Conservation (phyloP, 2,797 vertebrate species). For the Champsocephalus esox region DNA sequence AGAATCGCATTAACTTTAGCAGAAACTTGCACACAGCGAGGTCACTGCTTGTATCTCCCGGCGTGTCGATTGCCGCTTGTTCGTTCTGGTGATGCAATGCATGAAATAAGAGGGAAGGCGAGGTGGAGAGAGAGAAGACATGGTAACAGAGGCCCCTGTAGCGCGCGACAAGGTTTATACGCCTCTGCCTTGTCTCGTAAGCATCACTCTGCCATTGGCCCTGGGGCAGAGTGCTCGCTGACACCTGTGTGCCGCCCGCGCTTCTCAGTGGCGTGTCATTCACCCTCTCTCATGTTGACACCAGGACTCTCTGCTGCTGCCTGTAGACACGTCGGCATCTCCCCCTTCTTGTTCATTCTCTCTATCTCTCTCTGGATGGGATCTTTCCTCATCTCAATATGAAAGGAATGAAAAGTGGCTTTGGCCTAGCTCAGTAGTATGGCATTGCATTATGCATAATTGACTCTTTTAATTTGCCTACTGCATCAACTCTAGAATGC, state of each 20-base stretch:
- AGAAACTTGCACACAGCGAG: slow-evolving; percentile 5
- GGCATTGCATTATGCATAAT: slow-evolving; percentile 41
- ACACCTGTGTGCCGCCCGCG: slow-evolving; percentile 74
- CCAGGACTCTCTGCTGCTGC: slow-evolving; percentile 58
- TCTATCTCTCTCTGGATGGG: slow-evolving; percentile 19
- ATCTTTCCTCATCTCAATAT: slow-evolving; percentile 64
- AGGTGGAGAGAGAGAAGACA: slow-evolving; percentile 36
- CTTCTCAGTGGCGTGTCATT: slow-evolving; percentile 69
- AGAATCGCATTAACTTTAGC: slow-evolving; percentile 8
- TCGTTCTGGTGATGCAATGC: slow-evolving; percentile 34
- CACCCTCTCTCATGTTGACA: slow-evolving; percentile 72
- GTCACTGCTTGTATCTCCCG: slow-evolving; percentile 19
- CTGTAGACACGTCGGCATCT: slow-evolving; percentile 67
- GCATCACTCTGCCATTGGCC: slow-evolving; percentile 72
- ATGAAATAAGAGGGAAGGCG: slow-evolving; percentile 22
- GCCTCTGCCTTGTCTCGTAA: slow-evolving; percentile 76
- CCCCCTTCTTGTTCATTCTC: slow-evolving; percentile 29
- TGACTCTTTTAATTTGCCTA: slow-evolving; percentile 34
- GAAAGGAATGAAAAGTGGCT: slow-evolving; percentile 55
- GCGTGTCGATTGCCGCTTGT: slow-evolving; percentile 36
- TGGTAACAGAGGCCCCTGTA: slow-evolving; percentile 54
- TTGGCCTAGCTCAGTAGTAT: slow-evolving; percentile 29
- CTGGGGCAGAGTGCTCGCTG: slow-evolving; percentile 71
- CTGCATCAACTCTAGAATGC: slow-evolving; percentile 27
- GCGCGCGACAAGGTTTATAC: slow-evolving; percentile 55